Percentiles rank a stretch among this genome's conserved stretches.
phyloP scores from a whole-genome alignment of 2,888 invertebrate species.

The Papilio elwesi region DNA sequence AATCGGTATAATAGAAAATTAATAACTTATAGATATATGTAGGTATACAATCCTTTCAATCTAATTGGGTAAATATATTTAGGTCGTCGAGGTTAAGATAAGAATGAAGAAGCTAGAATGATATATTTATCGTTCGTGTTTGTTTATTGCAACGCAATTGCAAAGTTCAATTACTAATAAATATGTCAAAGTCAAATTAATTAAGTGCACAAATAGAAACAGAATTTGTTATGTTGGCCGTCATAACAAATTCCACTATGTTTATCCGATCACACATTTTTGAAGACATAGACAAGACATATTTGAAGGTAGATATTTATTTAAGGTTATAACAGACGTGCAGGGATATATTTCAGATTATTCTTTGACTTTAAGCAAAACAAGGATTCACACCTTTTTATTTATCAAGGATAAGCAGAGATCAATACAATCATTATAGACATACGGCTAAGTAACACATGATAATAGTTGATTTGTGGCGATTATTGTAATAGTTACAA shows the following conservation, averaged over 20 bases:
- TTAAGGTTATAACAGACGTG: too few species aligned
- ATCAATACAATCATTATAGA: not conserved
- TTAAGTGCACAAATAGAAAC: not conserved
- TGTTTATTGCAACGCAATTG: constrained; percentile 44
- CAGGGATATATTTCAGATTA: too few species aligned
- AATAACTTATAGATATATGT: not conserved
- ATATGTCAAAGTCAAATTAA: not conserved
- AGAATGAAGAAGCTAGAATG: too few species aligned
- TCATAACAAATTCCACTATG: not conserved
- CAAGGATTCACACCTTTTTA: not conserved
- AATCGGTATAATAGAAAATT: not conserved
- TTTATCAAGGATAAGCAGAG: not conserved
- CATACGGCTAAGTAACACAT: not conserved
- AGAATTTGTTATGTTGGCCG: not conserved
- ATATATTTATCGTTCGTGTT: constrained; percentile 60
- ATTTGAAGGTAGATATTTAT: too few species aligned
- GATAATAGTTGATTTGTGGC: not conserved
- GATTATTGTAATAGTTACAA: too few species aligned
- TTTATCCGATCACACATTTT: too few species aligned
- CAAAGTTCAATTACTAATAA: constrained; percentile 37
- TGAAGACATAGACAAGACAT: too few species aligned
- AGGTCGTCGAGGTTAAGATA: constrained; percentile 57
- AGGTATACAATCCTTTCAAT: not conserved
- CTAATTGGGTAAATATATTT: constrained; percentile 47
- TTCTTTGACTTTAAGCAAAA: too few species aligned